A percentile compares a stretch with the other conserved stretches of the same genome.
Evolutionary conservation across 2,888 invertebrate genomes (phyloP).

Genomic region (Julus scanicus): DNA sequence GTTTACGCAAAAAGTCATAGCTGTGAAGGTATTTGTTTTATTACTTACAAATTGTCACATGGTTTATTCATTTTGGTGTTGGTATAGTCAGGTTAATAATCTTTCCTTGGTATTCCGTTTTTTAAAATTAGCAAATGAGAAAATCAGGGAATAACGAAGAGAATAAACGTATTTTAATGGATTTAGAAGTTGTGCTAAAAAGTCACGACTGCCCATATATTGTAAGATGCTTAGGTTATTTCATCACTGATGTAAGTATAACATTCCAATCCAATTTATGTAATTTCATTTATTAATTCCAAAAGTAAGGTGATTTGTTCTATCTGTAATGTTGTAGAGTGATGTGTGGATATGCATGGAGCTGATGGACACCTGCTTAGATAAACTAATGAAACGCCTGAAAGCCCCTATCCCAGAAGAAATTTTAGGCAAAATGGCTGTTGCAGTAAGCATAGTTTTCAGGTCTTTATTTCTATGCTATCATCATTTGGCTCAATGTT

Average conservation of each 20-base stretch:
- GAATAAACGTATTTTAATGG: constrained; percentile 98
- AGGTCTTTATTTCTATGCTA: constrained; percentile 62
- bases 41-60: not conserved
- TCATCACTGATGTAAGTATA: constrained; percentile 85
- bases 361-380: constrained; percentile 98
- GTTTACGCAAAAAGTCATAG: constrained; percentile 85
- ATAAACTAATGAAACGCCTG: constrained; percentile 89
- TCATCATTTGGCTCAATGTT: constrained; percentile 44
- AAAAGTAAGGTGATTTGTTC: not conserved
- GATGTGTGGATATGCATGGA: constrained; percentile 99
- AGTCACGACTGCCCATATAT: constrained; percentile 97
- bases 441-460: constrained; percentile 78
- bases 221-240: constrained; percentile 96
- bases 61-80: not conserved
- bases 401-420: constrained; percentile 93
- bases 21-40: constrained; percentile 80
- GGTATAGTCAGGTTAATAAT: not conserved
- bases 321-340: constrained; percentile 62
- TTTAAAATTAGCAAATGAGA: constrained; percentile 83
- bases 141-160: constrained; percentile 96
- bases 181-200: constrained; percentile 96
- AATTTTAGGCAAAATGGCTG: constrained; percentile 96
- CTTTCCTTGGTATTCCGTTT: not conserved
- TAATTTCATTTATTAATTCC: not conserved
- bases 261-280: not conserved